These are phyloP conservation scores for human DNA, from an alignment of 2,113 vertebrate genomes.

Conservation along the genomic window GRCh38 chr21:43964501-43965000, in stretches of 20 bases:
- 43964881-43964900: rapidly evolving
- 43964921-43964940: no score
- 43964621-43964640: background rate
- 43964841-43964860: background rate
- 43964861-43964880: background rate
- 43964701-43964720: no score
- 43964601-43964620: background rate
- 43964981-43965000: no score
- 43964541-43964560: no score
- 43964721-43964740: no score
- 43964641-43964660: background rate
- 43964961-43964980: no score
- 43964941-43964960: no score
- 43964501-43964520: background rate
- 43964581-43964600: background rate
- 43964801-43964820: background rate
- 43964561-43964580: background rate
- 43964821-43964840: background rate
- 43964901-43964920: background rate
- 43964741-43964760: background rate
- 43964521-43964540: background rate
- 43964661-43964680: background rate
- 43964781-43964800: background rate
- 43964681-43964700: background rate
- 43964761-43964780: background rate